Conservation (phyloP, 2,113 vertebrate species). For the Canis aureus region DNA sequence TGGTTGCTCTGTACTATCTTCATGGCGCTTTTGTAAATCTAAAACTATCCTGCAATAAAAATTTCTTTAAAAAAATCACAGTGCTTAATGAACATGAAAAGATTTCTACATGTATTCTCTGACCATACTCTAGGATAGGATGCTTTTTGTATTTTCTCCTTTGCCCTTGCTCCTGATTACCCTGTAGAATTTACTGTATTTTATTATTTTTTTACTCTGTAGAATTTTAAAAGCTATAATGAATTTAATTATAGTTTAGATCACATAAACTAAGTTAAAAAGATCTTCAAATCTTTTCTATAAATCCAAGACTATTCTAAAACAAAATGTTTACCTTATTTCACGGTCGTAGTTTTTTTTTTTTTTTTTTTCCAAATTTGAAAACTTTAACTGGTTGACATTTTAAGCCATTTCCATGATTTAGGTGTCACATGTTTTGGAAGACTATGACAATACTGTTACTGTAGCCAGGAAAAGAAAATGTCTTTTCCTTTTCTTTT, state of each 20-base stretch:
- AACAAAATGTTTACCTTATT: not conserved
- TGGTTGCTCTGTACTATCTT: not conserved
- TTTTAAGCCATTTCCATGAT: constrained; percentile 23
- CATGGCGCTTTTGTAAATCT: not conserved
- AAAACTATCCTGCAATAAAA: not conserved
- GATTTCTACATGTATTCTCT: not conserved
- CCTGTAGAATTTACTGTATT: not conserved
- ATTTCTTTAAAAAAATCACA: not conserved
- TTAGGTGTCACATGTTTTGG: not conserved
- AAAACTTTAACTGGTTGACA: constrained; percentile 15
- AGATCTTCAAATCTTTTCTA: not conserved
- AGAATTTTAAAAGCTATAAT: not conserved
- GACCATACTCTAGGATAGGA: accelerated
- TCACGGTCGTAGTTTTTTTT: not conserved
- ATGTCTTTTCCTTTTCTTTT: constrained; percentile 13
- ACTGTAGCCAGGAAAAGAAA: not conserved
- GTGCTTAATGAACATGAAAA: not conserved
- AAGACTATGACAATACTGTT: not conserved
- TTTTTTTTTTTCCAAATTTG: not conserved
- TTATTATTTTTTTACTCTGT: not conserved
- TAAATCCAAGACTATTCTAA: not conserved
- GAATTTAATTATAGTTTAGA: not conserved
- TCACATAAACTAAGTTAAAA: not conserved
- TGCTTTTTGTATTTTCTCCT: not conserved
- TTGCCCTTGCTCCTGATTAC: not conserved